Base-by-base conservation (phyloP, 2,113 vertebrate species). In the Pomatorhinus ruficollis region DNA sequence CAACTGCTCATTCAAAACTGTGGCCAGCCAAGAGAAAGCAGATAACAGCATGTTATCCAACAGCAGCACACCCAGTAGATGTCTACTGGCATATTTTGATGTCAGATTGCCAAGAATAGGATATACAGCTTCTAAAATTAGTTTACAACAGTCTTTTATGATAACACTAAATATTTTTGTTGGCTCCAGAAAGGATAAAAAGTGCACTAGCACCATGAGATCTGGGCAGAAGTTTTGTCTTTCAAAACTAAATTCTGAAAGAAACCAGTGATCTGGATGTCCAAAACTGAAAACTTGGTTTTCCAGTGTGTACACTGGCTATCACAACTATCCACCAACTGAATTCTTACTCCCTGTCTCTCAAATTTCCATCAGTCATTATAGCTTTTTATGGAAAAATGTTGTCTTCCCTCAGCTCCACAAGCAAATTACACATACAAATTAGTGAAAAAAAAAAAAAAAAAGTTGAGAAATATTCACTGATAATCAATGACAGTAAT, bases 161-260 rank as follows among this genome's bases (percentile, higher is more conserved):
- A 50, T 33, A 83, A 83, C 20, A 31, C 3, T 35, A 10, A 31
- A 56, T 79, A 57, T 57, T 81, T 79, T 39, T 2, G 0, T 71
- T 88, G 35, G 22, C 7, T 35, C 2, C 33, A 76, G 35, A 68
- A 88, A 23, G 25, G 3, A 35, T 53, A 66, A 74, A 75, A 85
- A n/a, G 12, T 50, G 35, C 23, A 63, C 7, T 21, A 40, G 24
- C 7, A 39, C 31, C 11, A 4, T 54, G 20, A 66, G 50, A 42
- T 70, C 42, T 17, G 6, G 39, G 6, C 30, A 75, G 42, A 89
- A 54, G 14, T 61, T 91, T 70, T 44, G 19, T 50, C 10, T 82
- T 93, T 60, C 65, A 79, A 35, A 90, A 76, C 39, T 60, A 42
- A 79, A 90, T 75, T 88, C 61, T 79, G n/a, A 68, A 69, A 88